A percentile compares a stretch with the other conserved stretches of the same genome.
Conservation (phyloP, 2,888 invertebrate genomes). For the Marronus borbonicus region DNA sequence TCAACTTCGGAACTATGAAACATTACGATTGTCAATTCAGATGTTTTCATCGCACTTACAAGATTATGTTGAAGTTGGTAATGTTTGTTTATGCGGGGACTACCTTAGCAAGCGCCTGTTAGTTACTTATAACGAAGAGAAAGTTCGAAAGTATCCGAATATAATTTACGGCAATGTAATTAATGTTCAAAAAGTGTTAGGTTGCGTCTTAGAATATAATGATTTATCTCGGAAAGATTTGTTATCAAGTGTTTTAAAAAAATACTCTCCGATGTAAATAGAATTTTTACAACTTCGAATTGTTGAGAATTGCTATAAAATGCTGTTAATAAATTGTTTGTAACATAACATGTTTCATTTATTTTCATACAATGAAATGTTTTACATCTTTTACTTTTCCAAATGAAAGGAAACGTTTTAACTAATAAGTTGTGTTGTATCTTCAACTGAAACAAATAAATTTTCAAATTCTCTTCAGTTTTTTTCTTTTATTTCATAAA, state of each 20-base stretch:
- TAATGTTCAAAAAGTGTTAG: constrained; percentile 83
- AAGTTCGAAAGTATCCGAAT: constrained; percentile 76
- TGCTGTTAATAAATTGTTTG: too few species aligned
- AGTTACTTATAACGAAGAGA: constrained; percentile 77
- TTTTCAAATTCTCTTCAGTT: too few species aligned
- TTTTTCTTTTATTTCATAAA: too few species aligned
- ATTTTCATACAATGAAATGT: too few species aligned
- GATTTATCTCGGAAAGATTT: constrained; percentile 61
- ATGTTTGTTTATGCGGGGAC: constrained; percentile 80
- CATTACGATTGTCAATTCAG: constrained; percentile 79
- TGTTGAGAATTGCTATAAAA: neutral
- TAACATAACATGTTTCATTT: too few species aligned
- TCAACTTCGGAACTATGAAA: constrained; percentile 78
- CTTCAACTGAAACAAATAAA: too few species aligned
- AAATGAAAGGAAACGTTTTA: too few species aligned
- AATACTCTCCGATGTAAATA: constrained; percentile 47
- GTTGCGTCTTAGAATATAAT: constrained; percentile 80
- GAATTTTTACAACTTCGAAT: neutral
- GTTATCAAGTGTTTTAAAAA: constrained; percentile 54
- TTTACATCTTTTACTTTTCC: too few species aligned
- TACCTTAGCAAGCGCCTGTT: constrained; percentile 86
- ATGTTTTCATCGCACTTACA: constrained; percentile 80
- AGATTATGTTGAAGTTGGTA: constrained; percentile 81
- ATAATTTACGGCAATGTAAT: constrained; percentile 82
- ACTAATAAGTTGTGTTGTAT: too few species aligned